These are phyloP conservation scores for Dasyurus viverrinus DNA, from an alignment of 2,113 vertebrate species.

Conservation along the genomic window DNA sequence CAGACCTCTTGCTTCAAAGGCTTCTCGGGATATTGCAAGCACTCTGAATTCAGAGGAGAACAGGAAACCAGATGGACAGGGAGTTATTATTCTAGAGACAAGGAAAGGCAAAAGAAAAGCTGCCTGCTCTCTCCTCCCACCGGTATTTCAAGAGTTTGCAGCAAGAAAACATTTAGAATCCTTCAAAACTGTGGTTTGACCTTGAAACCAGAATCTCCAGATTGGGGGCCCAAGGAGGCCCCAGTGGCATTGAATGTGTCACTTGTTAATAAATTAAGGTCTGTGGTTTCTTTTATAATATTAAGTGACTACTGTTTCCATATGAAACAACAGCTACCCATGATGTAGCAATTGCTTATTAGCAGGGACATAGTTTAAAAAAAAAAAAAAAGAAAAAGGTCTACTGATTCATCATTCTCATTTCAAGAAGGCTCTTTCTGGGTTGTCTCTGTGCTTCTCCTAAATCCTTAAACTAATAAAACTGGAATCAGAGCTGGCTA, in stretches of 20 bases:
- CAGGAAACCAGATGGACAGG: neutral
- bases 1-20: neutral
- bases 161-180: neutral
- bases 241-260: neutral
- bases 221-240: neutral
- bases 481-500: neutral
- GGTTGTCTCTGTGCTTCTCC: constrained; percentile 5
- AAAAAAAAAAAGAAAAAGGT: neutral
- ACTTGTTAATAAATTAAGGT: neutral
- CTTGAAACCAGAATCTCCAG: neutral
- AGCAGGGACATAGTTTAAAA: neutral
- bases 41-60: neutral
- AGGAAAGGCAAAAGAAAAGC: neutral
- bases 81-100: neutral
- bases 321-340: constrained; percentile 6
- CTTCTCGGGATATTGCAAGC: neutral
- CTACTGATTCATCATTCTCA: neutral
- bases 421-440: constrained; percentile 33
- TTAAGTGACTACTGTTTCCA: constrained; percentile 21
- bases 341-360: neutral
- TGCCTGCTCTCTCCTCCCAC: neutral
- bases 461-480: neutral
- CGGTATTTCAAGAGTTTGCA: neutral
- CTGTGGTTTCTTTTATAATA: constrained; percentile 32
- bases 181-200: neutral